These are phyloP conservation scores for Silurus meridionalis DNA, from an alignment of 2,113 vertebrate species.

Conservation along the genomic window DNA sequence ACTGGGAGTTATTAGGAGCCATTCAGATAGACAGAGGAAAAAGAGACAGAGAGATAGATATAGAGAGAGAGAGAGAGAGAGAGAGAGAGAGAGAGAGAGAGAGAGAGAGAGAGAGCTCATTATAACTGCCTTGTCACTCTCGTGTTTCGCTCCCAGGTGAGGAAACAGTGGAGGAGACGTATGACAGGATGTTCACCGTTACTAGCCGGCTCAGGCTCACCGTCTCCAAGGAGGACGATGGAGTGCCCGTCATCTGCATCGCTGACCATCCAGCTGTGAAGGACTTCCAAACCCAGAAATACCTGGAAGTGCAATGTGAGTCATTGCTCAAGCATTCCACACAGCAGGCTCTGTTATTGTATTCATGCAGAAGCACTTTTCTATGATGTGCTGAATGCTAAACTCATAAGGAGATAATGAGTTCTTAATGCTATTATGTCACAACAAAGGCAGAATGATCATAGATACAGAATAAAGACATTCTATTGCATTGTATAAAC, in stretches of 20 bases:
- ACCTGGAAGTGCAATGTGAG: conserved; percentile 96
- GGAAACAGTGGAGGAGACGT: conserved; percentile 85
- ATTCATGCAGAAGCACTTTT: not conserved
- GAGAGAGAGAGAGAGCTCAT: conserved; percentile 16
- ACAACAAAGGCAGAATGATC: not conserved
- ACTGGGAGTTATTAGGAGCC: conserved; percentile 48
- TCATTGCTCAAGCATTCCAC: conserved; percentile 54
- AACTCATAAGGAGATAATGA: not conserved
- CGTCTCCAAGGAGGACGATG: conserved; percentile 91
- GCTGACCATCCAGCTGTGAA: conserved; percentile 95
- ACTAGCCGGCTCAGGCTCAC: conserved; percentile 86
- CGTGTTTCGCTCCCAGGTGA: conserved; percentile 72
- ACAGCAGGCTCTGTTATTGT: not conserved
- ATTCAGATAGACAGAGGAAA: not conserved
- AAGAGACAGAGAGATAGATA: not conserved
- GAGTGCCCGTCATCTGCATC: conserved; percentile 88
- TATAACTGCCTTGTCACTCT: conserved; percentile 43
- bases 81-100: not conserved
- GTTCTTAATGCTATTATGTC: not conserved
- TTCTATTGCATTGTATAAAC: not conserved
- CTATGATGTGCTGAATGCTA: not conserved
- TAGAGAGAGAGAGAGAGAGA: not conserved
- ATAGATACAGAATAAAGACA: not conserved
- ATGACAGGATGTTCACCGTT: conserved; percentile 91
- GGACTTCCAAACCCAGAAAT: conserved; percentile 90